Evolutionary conservation across 2,113 vertebrate genomes (phyloP), one percentile per base, ranked within the genome.

Genomic region (Gnathochromis pfefferi): DNA sequence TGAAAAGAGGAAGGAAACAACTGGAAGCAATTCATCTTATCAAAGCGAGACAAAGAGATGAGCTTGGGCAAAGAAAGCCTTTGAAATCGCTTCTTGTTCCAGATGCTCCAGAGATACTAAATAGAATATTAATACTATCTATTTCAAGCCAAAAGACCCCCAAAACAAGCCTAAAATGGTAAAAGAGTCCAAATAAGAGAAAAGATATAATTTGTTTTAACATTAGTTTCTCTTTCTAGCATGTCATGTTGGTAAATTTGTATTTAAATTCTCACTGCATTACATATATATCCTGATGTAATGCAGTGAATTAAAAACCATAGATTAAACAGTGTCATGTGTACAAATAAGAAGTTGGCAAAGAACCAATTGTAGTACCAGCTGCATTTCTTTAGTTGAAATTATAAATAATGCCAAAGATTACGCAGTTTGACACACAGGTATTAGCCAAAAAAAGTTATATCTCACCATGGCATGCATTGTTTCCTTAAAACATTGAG

Each of bases 1-100:
- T 63, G 55, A 33, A 83, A 83, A 87, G 35, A 63, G 16, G 7
- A 9, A 85, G 60, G 79, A 89, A 78, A 55, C 84, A 85, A 92
- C 84, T 93, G 90, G 84, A 91, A 92, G 51, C 54, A 83, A 88
- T 90, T 89, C 23, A 8, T 90, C 81, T 63, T 55, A 91, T 88
- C 87, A 89, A 81, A 85, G 88, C 8, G 55, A 89, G 47, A 40
- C 68, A 31, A 47, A 54, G 42, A 42, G 45, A 65, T 53, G 85
- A 31, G 47, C 42, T 78, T 16, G 23, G 82, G n/a, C 57, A 65
- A 83, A 60, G 26, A 73, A 49, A 49, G 60, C 5, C 49, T 85
- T 80, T 11, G 19, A 80, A 80, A 80, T 7, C n/a, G 57, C 45
- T 23, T 55, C 28, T 47, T 88, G 49, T 57, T 81, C 70, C 60